Conservation (phyloP, 2,113 vertebrate species). For the Pterophyllum scalare region DNA sequence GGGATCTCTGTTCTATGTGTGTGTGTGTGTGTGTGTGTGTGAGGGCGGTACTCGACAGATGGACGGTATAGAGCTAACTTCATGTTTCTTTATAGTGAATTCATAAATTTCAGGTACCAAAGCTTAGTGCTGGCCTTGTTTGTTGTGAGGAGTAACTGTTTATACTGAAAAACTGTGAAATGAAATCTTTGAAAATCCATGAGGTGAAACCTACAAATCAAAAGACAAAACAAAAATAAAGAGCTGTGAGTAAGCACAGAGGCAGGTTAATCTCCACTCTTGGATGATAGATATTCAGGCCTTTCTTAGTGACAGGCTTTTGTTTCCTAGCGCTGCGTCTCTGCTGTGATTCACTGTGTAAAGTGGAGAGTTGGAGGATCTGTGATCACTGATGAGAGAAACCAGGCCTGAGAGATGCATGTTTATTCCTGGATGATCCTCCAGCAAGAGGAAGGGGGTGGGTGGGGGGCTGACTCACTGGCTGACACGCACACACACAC, state of each 20-base stretch:
- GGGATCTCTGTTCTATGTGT: no score
- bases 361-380: conserved; percentile 5
- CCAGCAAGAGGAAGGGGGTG: neutral
- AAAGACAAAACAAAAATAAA: neutral
- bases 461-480: neutral
- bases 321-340: neutral
- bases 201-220: neutral
- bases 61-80: neutral
- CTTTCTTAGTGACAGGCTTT: neutral
- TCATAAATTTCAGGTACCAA: neutral
- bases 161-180: neutral
- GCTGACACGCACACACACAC: neutral
- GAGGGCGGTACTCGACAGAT: neutral
- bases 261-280: neutral
- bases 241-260: neutral
- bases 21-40: no score
- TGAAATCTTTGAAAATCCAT: neutral
- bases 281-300: neutral
- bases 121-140: no score
- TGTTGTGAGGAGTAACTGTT: neutral
- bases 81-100: neutral
- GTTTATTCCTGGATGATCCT: conserved; percentile 17
- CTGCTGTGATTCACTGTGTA: neutral
- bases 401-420: conserved; percentile 9
- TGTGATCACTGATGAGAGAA: conserved; percentile 6